A percentile compares a stretch with the other conserved stretches of the same genome.
Evolutionary conservation across 2,888 invertebrate species (phyloP).

Genomic region (Deroplatys truncata): DNA sequence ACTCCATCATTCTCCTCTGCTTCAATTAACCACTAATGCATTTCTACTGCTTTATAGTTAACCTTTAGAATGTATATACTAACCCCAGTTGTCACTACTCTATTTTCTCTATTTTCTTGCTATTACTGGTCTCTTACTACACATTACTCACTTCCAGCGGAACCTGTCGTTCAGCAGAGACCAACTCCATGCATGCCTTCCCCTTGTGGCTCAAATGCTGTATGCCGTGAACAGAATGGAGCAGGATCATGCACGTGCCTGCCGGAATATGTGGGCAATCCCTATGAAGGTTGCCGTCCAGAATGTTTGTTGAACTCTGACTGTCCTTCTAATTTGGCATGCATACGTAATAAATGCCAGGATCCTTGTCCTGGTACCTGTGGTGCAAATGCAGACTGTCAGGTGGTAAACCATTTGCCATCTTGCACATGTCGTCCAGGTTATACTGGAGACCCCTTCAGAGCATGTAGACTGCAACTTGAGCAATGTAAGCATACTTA

Average conservation of each 20-base stretch:
- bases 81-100: not conserved
- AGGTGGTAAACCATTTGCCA: slow-evolving; percentile 40
- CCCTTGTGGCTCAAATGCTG: slow-evolving; percentile 51
- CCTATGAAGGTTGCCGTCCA: slow-evolving; percentile 56
- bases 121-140: slow-evolving; percentile 5
- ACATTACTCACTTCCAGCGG: slow-evolving; percentile 23
- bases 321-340: slow-evolving; percentile 53
- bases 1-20: not conserved
- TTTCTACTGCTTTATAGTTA: slow-evolving; percentile 25
- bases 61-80: slow-evolving; percentile 6
- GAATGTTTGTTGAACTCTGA: slow-evolving; percentile 55
- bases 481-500: slow-evolving; percentile 14
- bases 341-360: slow-evolving; percentile 53
- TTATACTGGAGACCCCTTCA: slow-evolving; percentile 69
- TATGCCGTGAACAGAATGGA: slow-evolving; percentile 49
- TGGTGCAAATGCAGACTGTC: slow-evolving; percentile 46
- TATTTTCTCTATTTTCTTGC: not conserved
- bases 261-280: slow-evolving; percentile 52
- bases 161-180: slow-evolving; percentile 44
- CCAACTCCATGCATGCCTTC: slow-evolving; percentile 52
- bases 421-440: slow-evolving; percentile 59
- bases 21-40: slow-evolving; percentile 24
- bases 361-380: slow-evolving; percentile 57
- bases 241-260: slow-evolving; percentile 53
- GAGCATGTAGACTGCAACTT: slow-evolving; percentile 34